Evolutionary conservation across 1,140 invertebrate species (phyloP).

Genomic region (Diachasma alloeum): DNA sequence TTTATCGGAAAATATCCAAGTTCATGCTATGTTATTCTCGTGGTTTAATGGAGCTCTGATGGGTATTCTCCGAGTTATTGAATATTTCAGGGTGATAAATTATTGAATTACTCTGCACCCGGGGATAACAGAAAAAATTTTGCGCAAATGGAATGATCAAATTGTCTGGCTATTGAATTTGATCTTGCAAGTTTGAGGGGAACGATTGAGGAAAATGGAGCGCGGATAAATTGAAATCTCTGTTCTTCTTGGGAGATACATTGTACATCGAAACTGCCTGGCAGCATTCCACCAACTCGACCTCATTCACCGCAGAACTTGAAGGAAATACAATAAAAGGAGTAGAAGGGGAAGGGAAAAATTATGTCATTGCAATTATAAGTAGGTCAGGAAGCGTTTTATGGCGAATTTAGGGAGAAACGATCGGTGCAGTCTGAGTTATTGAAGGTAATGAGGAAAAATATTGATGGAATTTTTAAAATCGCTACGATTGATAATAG

Average conservation of each 20-base stretch:
- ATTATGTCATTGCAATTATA: background rate
- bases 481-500: too few species aligned
- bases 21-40: background rate
- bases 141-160: background rate
- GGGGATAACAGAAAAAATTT: background rate
- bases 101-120: background rate
- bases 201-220: background rate
- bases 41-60: background rate
- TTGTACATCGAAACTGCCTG: background rate
- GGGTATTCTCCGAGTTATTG: background rate
- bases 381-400: background rate
- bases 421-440: too few species aligned
- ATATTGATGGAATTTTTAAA: too few species aligned
- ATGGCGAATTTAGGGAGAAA: too few species aligned
- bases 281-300: background rate
- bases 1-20: constrained; percentile 2
- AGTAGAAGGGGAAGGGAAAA: background rate
- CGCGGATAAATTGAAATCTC: background rate
- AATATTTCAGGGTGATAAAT: background rate
- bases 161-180: too few species aligned
- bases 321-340: background rate
- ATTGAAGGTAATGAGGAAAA: too few species aligned
- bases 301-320: background rate
- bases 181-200: too few species aligned
- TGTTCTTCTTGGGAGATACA: background rate